phyloP scores from a whole-genome alignment of 1,140 invertebrate genomes.

The Proctacanthus coquilletti region DNA sequence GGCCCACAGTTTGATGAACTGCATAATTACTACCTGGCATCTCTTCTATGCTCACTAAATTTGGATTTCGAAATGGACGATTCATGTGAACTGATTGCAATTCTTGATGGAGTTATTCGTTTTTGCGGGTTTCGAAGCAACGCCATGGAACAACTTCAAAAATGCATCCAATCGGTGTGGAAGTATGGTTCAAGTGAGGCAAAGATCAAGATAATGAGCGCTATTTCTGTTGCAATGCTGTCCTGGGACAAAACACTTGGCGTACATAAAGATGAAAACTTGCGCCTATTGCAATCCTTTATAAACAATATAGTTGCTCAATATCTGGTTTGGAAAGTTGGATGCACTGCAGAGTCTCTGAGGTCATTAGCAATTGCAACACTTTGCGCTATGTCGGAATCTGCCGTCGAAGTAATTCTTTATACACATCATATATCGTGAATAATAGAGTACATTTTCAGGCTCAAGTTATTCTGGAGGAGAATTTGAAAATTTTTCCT shows the following conservation, averaged over 20 bases:
- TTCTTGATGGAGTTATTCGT: constrained; percentile 22
- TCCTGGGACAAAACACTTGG: constrained; percentile 16
- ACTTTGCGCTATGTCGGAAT: constrained; percentile 49
- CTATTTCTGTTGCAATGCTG: constrained; percentile 18
- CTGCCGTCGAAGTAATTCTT: constrained; percentile 24
- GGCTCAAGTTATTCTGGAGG: constrained; percentile 11
- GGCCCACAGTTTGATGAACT: background rate
- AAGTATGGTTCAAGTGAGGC: constrained; percentile 16
- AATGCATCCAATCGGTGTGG: constrained; percentile 19
- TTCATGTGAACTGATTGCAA: constrained; percentile 17
- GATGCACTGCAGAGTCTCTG: constrained; percentile 59
- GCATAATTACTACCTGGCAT: constrained; percentile 15
- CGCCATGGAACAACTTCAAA: constrained; percentile 14
- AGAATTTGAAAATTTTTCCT: constrained; percentile 11
- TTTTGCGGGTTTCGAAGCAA: constrained; percentile 13
- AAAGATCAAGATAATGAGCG: constrained; percentile 22
- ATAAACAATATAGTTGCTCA: constrained; percentile 48
- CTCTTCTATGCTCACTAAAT: constrained; percentile 17
- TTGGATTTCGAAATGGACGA: constrained; percentile 20
- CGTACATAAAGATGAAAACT: constrained; percentile 11
- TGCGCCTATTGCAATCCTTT: constrained; percentile 13
- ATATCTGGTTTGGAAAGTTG: constrained; percentile 68
- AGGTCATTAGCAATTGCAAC: constrained; percentile 63
- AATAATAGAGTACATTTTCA: background rate
- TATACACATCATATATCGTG: constrained; percentile 1